Conservation (phyloP, 2,797 vertebrate species). For the Malacoctenus gilli region DNA sequence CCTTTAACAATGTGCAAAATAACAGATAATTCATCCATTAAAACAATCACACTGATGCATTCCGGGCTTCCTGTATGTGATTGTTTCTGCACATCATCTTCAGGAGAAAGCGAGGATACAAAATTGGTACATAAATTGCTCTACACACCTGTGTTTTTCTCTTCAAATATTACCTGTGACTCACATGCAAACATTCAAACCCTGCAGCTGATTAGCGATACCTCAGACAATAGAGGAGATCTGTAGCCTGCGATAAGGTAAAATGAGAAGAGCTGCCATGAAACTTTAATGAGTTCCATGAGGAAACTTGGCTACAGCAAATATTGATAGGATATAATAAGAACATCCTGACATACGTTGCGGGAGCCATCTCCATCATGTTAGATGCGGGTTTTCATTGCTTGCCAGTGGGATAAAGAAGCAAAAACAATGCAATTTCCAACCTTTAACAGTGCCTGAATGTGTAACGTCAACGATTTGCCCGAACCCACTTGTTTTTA, state of each 20-base stretch:
- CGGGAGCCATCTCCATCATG: slow-evolving; percentile 23
- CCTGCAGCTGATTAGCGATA: slow-evolving; percentile 20
- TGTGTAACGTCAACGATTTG: slow-evolving; percentile 39
- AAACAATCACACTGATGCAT: neutral
- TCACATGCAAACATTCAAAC: slow-evolving; percentile 1
- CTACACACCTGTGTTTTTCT: no score
- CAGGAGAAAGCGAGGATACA: neutral
- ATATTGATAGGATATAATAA: slow-evolving; percentile 54
- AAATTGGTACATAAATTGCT: neutral
- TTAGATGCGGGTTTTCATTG: slow-evolving; percentile 25
- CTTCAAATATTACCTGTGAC: no score
- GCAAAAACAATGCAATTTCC: slow-evolving; percentile 32
- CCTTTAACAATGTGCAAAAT: slow-evolving; percentile 18
- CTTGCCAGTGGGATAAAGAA: slow-evolving; percentile 30
- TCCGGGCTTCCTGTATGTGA: neutral
- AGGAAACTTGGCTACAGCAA: slow-evolving; percentile 38
- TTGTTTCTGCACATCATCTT: neutral
- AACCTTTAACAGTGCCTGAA: slow-evolving; percentile 40
- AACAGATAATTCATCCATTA: neutral
- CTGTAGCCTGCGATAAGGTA: slow-evolving; percentile 21
- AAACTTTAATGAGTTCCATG: slow-evolving; percentile 63
- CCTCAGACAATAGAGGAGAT: slow-evolving; percentile 7
- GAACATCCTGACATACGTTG: slow-evolving; percentile 46
- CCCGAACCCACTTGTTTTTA: slow-evolving; percentile 29
- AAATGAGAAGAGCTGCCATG: slow-evolving; percentile 46